phyloP scores from a whole-genome alignment of 2,113 vertebrate species.

The Jacana jacana region DNA sequence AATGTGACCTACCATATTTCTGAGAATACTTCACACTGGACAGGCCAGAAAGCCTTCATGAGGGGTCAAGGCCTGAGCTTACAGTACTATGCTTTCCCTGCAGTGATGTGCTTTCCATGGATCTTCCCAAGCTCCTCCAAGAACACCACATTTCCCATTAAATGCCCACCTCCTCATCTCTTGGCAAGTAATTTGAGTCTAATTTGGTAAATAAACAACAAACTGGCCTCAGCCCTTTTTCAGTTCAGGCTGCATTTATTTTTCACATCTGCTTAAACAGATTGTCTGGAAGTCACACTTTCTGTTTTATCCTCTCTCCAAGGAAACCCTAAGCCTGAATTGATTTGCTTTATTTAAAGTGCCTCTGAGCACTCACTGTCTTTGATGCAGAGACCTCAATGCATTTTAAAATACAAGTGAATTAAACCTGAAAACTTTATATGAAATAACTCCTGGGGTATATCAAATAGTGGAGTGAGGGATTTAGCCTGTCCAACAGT shows the following conservation, averaged over 20 bases:
- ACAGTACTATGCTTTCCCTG: background rate
- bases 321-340: background rate
- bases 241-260: background rate
- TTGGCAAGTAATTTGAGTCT: slow-evolving; percentile 2
- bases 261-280: slow-evolving; percentile 39
- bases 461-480: background rate
- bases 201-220: slow-evolving; percentile 36
- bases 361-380: background rate
- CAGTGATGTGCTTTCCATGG: background rate
- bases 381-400: background rate
- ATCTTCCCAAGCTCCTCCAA: background rate
- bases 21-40: background rate
- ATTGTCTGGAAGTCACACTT: slow-evolving; percentile 9
- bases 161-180: background rate
- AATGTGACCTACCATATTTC: background rate
- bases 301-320: background rate
- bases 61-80: background rate
- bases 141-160: background rate
- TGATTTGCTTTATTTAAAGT: background rate
- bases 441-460: background rate
- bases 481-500: background rate
- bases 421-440: background rate
- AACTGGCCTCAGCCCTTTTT: background rate
- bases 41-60: background rate
- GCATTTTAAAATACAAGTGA: background rate